Base-by-base conservation (phyloP, 2,113 vertebrate species). In the Galeopterus variegatus region DNA sequence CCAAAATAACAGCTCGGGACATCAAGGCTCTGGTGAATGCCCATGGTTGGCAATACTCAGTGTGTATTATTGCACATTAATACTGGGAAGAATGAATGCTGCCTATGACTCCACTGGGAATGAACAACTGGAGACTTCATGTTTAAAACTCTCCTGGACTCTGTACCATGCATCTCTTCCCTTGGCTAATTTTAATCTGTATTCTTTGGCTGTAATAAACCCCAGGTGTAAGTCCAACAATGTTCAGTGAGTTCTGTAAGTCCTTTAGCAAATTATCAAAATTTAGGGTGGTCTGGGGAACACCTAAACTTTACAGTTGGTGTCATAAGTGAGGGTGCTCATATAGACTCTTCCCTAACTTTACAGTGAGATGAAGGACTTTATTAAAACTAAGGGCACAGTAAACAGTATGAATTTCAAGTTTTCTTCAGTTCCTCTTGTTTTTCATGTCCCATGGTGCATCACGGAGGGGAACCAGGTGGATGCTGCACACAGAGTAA, bases 371-470 rank as follows among this genome's bases (percentile, higher is more conserved):
- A 89, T 3, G 2, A 58, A 73, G 7, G 17, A 23, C 23, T 52
- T 48, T 65, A 3, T 64, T 19, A 50, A 6, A 86, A 86, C 41
- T 50, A 9, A n/a, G 41, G 26, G 17, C 26, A 48, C 11, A 56
- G 24, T 65, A 65, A 67, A 24, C 2, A 60, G 3, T 28, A 13
- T 52, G 31, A 58, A 5, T 58, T 72, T 72, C 13, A 79, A 64
- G 10, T 56, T 14, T 56, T n/a, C 1, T 1, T 28, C n/a, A 4
- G 9, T 88, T 64, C 26, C 31, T 9, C 17, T 58, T 48, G 14
- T 7, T 1, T 50, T 1, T 10, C 1, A 10, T 8, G 31, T 23
- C 54, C 28, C 11, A 4, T 45, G 5, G 3, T 15, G 3, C 9
- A 41, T 17, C 23, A 1, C 45, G 13, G 41, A 80, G 50, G 8